Evolutionary conservation across 35 echinoderm and acorn worm species (phyloP).

Genomic region (Apostichopus californicus): DNA sequence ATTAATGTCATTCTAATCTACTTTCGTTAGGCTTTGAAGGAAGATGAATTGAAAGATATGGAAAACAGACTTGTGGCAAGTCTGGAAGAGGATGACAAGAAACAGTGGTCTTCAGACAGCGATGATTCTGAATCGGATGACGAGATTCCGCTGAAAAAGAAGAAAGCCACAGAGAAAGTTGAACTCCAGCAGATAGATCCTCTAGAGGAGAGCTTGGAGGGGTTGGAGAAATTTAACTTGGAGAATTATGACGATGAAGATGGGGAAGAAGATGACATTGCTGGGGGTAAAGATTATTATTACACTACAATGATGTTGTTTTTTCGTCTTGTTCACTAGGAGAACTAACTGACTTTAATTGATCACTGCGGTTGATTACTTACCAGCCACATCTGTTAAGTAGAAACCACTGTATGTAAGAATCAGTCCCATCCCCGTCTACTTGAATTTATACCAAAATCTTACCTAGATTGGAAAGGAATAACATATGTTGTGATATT

Average conservation of each 20-base stretch:
- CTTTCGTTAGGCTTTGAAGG: neutral
- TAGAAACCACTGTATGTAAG: no score
- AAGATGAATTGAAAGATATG: neutral
- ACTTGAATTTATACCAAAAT: no score
- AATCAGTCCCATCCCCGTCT: no score
- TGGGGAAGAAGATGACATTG: constrained; percentile 39
- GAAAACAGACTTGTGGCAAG: constrained; percentile 16
- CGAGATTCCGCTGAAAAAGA: neutral
- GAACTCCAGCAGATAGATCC: neutral
- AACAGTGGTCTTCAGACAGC: constrained; percentile 51
- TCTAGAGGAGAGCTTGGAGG: constrained; percentile 42
- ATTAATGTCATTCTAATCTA: neutral
- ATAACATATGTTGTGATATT: no score
- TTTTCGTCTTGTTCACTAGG: no score
- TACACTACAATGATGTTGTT: no score
- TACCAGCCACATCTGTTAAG: no score
- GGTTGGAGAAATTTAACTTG: constrained; percentile 51
- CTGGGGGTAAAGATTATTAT: neutral
- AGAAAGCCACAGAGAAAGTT: neutral
- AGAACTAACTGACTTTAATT: no score
- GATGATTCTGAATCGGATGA: constrained; percentile 34
- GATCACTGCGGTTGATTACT: no score
- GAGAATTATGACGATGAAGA: constrained; percentile 64
- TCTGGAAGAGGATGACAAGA: neutral
- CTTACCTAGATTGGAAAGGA: no score